Evolutionary conservation across 2,797 vertebrate genomes (phyloP).

Genomic region (Neomorphus geoffroyi): DNA sequence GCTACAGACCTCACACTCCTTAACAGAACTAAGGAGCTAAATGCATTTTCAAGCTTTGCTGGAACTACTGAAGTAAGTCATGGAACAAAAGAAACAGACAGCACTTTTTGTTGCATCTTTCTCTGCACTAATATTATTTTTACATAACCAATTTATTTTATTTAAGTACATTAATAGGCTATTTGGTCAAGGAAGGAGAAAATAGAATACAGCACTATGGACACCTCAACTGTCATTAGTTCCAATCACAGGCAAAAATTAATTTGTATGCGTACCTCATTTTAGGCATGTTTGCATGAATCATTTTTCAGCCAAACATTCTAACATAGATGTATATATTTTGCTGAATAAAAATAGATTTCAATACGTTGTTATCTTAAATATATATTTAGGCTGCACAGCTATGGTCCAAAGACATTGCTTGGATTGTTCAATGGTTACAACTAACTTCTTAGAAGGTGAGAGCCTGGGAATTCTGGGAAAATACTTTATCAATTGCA

Average conservation of each 20-base stretch:
- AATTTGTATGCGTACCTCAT: neutral
- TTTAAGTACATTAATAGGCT: neutral
- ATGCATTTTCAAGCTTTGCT: neutral
- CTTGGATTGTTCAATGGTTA: neutral
- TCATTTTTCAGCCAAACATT: neutral
- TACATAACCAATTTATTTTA: neutral
- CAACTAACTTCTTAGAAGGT: neutral
- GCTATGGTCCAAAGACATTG: neutral
- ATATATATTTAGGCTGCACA: neutral
- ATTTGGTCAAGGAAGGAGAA: neutral
- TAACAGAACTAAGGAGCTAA: neutral
- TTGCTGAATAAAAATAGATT: neutral
- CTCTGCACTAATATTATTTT: neutral
- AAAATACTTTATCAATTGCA: neutral
- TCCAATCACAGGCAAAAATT: neutral
- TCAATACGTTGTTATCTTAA: neutral
- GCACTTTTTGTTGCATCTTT: neutral
- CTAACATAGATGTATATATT: neutral
- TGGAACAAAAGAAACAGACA: neutral
- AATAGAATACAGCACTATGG: neutral
- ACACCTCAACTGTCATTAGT: neutral
- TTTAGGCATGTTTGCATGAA: neutral
- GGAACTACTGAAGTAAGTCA: neutral
- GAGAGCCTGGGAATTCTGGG: neutral
- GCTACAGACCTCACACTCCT: neutral